phyloP scores from a whole-genome alignment of 2,797 vertebrate genomes.

The Mionectes olivaceus region DNA sequence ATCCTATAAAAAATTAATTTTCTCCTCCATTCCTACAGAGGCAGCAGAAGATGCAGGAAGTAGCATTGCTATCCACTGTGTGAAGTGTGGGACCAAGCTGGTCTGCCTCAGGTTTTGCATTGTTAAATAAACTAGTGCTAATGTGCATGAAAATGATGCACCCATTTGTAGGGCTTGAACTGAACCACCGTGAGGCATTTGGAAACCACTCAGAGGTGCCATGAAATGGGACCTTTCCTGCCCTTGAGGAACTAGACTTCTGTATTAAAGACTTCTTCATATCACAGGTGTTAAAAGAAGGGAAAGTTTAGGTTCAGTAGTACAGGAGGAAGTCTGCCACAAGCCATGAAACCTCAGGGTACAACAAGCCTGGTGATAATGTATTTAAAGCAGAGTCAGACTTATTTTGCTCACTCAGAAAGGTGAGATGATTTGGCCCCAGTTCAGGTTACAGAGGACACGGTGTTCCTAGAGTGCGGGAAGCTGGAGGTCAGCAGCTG shows the following conservation, averaged over 20 bases:
- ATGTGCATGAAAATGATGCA: not conserved
- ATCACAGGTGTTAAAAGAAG: not conserved
- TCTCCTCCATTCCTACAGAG: not conserved
- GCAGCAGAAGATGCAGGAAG: not conserved
- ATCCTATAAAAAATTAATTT: not conserved
- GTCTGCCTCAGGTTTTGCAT: not conserved
- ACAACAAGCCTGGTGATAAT: not conserved
- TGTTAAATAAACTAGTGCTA: not conserved
- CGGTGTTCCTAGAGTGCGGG: constrained; percentile 23
- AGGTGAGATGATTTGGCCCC: not conserved
- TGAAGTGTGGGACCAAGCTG: not conserved
- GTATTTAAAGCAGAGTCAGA: not conserved
- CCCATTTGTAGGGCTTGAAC: not conserved
- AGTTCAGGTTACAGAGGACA: constrained; percentile 18
- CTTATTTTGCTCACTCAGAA: not conserved
- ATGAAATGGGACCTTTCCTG: not conserved
- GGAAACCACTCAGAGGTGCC: not conserved
- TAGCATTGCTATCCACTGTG: not conserved
- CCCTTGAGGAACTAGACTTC: not conserved
- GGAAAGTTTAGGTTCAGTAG: not conserved
- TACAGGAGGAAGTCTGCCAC: not conserved
- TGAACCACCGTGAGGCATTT: not conserved
- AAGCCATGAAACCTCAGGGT: not conserved
- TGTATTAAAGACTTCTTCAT: not conserved
- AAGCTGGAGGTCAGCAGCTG: not conserved